Percentiles rank a stretch among this genome's conserved stretches.
Conservation (phyloP, 1,140 invertebrate species). For the Drosophila nebulosa region DNA sequence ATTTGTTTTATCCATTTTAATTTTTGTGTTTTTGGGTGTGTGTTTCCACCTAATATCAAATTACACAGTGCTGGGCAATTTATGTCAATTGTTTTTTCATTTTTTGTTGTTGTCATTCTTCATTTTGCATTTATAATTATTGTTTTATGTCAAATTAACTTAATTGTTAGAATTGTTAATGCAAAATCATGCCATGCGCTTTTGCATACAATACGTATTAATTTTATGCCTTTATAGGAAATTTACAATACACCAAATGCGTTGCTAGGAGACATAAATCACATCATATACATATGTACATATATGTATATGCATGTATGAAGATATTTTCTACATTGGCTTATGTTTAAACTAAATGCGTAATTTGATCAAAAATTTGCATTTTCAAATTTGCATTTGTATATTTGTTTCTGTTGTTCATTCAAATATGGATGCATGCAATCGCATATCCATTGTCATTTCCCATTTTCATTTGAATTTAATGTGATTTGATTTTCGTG, state of each 20-base stretch:
- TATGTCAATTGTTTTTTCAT: constrained; percentile 24
- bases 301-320: constrained; percentile 23
- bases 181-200: background rate
- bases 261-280: constrained; percentile 67
- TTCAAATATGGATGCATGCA: constrained; percentile 11
- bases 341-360: constrained; percentile 10
- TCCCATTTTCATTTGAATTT: constrained; percentile 12
- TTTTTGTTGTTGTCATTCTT: constrained; percentile 4
- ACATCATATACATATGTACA: constrained; percentile 49
- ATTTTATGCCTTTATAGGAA: constrained; percentile 30
- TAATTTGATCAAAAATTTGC: constrained; percentile 17
- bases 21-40: constrained; percentile 1
- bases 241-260: constrained; percentile 45
- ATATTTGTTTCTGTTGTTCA: constrained; percentile 31
- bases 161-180: constrained; percentile 56
- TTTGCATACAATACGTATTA: constrained; percentile 13
- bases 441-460: constrained; percentile 21
- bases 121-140: constrained; percentile 65
- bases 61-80: constrained; percentile 25
- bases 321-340: background rate
- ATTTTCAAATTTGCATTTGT: constrained; percentile 5
- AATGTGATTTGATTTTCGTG: constrained; percentile 44
- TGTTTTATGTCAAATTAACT: constrained; percentile 76
- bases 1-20: constrained; percentile 24
- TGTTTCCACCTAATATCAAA: constrained; percentile 23